A percentile compares a stretch with the other conserved stretches of the same genome.
phyloP scores from a whole-genome alignment of 2,113 vertebrate species.

The Hippocampus abdominalis region DNA sequence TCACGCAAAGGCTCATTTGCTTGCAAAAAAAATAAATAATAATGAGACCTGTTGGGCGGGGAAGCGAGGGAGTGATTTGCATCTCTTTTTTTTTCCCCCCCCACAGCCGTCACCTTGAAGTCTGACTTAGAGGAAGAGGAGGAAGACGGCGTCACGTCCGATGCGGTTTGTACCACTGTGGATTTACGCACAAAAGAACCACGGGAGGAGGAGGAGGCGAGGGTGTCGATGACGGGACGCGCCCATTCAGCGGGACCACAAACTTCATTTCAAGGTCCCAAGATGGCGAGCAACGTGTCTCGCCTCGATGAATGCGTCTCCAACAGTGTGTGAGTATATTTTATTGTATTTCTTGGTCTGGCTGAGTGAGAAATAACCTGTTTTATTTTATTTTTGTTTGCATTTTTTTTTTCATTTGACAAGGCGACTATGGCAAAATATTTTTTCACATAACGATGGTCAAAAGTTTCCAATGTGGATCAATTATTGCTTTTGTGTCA shows the following conservation, averaged over 20 bases:
- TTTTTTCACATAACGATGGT: no score
- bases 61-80: neutral
- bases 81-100: neutral
- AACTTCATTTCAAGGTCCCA: conserved; percentile 4
- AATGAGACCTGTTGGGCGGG: neutral
- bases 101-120: conserved; percentile 8
- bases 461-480: neutral
- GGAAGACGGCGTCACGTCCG: neutral
- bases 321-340: conserved; percentile 51
- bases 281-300: conserved; percentile 4
- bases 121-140: conserved; percentile 29
- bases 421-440: no score
- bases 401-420: no score
- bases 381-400: no score
- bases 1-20: conserved; percentile 1
- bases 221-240: conserved; percentile 24
- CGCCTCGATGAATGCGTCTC: neutral
- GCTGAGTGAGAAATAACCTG: neutral
- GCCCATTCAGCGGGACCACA: conserved; percentile 23
- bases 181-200: conserved; percentile 41
- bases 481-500: neutral
- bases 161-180: conserved; percentile 14
- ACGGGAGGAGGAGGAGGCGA: conserved; percentile 27
- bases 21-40: neutral
- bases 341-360: neutral